Percentiles rank a stretch among this genome's conserved stretches.
phyloP scores from a whole-genome alignment of 2,797 vertebrate species.

The Galagoides demidoff region DNA sequence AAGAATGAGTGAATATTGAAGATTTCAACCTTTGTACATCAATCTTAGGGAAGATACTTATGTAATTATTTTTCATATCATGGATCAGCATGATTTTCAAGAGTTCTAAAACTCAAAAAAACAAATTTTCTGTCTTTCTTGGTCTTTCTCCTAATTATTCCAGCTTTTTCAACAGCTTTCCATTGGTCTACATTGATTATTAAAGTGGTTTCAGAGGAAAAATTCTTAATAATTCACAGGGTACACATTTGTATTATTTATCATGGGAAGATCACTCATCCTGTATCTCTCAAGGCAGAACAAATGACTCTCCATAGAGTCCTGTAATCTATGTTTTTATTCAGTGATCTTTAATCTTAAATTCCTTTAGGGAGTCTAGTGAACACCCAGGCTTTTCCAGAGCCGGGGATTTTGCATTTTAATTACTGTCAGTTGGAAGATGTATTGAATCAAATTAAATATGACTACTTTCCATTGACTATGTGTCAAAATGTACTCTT shows the following conservation, averaged over 20 bases:
- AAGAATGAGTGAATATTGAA: not conserved
- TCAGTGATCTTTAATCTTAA: not conserved
- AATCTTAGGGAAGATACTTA: not conserved
- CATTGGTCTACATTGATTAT: not conserved
- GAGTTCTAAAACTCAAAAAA: not conserved
- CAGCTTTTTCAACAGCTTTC: not conserved
- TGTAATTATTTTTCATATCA: not conserved
- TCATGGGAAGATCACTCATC: not conserved
- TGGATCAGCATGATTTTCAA: not conserved
- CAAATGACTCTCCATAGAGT: not conserved
- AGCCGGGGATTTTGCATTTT: constrained; percentile 11
- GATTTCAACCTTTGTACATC: not conserved
- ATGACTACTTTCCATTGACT: not conserved
- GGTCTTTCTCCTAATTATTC: not conserved
- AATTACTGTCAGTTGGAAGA: not conserved
- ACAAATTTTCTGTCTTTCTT: not conserved
- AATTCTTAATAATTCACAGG: not conserved
- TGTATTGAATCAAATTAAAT: constrained; percentile 11
- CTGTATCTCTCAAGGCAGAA: not conserved
- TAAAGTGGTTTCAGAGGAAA: not conserved
- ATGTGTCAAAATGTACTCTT: not conserved
- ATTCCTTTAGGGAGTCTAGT: not conserved
- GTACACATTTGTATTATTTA: not conserved
- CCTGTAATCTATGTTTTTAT: not conserved
- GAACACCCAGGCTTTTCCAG: not conserved